Base-by-base conservation (phyloP, 2,888 invertebrate genomes). In the Brachypterus glaber region DNA sequence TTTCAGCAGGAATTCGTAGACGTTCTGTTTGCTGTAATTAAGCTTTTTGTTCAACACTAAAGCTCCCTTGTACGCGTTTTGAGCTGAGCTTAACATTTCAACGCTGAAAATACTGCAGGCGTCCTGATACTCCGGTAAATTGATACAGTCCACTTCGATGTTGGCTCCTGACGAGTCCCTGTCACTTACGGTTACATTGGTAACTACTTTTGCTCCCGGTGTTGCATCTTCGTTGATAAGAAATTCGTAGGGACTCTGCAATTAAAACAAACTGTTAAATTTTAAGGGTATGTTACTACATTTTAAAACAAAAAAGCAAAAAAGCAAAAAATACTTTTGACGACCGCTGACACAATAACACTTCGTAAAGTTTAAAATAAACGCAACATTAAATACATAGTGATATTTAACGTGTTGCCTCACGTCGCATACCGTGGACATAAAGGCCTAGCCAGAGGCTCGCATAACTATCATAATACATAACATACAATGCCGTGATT, bases 141-240 rank as follows among this genome's bases (percentile, higher is more conserved):
- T 69, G 39, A 69, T 64, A 53, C 77, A 79, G 40, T 75, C 77
- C 3, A 91, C 78, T 63, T 86, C 83, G 43, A 91, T 71, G 49
- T 77, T 81, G 39, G 86, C 82, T 1, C 91, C 90, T 8, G 84
- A 76, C 2, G 79, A 76, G 60, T 92, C 91, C 30, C 73, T 73
- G 62, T 92, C 91, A 52, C 77, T 79, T 5, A 89, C 81, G 39
- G 73, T 65, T 36, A 92, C 82, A 40, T 77, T 74, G 17, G 74
- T 70, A 47, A 88, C 74, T 15, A 91, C 73, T 0, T 82, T 82
- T 3, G 77, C 76, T 2, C 82, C 87, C 3, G 82, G 63, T 9
- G 69, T 63, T 1, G 84, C 77, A 58, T 90, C 83, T 68, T 90
- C 90, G 27, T 77, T 72, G 4, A 88, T 81, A 48, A 77, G 73